Conservation (phyloP, 2,888 invertebrate genomes). For the Plebejus argus region DNA sequence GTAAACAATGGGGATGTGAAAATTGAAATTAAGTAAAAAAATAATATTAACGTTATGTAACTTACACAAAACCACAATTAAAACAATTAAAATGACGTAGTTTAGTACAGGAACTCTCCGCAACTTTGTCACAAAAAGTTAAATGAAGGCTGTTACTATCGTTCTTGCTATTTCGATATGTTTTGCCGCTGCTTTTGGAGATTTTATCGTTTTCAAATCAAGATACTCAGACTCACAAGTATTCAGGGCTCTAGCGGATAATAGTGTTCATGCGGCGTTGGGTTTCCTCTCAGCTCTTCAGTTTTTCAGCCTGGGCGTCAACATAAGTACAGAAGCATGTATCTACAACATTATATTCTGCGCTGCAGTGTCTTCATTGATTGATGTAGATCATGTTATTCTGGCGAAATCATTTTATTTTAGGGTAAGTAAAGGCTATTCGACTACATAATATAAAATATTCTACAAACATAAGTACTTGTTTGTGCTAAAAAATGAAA, state of each 20-base stretch:
- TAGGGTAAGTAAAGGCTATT: conserved; percentile 53
- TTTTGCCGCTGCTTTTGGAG: conserved; percentile 56
- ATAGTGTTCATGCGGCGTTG: conserved; percentile 56
- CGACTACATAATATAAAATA: background rate
- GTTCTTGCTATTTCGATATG: conserved; percentile 53
- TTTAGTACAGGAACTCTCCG: background rate
- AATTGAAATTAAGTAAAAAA: background rate
- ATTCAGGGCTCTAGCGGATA: conserved; percentile 62
- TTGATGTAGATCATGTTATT: conserved; percentile 69
- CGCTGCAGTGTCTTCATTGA: conserved; percentile 58
- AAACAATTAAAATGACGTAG: background rate
- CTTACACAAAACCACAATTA: background rate
- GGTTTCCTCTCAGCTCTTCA: conserved; percentile 60
- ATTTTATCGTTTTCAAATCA: conserved; percentile 64
- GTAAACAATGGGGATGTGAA: background rate
- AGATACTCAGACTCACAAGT: conserved; percentile 56
- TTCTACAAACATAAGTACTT: background rate
- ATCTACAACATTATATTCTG: conserved; percentile 57
- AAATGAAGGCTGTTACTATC: conserved; percentile 55
- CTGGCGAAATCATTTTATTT: conserved; percentile 62
- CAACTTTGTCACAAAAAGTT: background rate
- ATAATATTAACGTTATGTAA: background rate
- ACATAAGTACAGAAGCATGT: conserved; percentile 47
- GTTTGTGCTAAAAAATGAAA: background rate
- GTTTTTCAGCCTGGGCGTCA: conserved; percentile 58